Base-by-base conservation (phyloP, 2,888 invertebrate species). In the Lysandra bellargus region DNA sequence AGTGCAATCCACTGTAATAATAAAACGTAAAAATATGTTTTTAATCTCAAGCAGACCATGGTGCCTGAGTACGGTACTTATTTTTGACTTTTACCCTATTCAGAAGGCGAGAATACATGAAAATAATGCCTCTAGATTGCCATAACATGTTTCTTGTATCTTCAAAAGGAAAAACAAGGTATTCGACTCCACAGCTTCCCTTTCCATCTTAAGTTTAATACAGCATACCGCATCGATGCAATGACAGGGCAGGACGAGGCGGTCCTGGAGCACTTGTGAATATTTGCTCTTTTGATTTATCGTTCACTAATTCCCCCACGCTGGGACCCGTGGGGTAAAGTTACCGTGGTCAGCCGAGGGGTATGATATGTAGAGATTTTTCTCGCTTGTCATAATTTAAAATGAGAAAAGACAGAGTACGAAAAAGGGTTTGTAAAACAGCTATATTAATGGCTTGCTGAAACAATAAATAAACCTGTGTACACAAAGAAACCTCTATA, bases 121-220 rank as follows among this genome's bases (percentile, higher is more conserved):
- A 9, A 7, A 44, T 44, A 44, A 44, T 44, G 9, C 6, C 6
- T 1, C 40, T 44, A 9, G 40, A 9, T 44, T 44, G 7, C 49
- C 9, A 9, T 49, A 49, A 49, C 9, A 9, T 49, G 1, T 49
- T 49, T 49, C 1, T 49, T 9, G 12, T 49, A 49, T 2, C 49
- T 2, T 49, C 2, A 3, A 49, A 49, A 49, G 0, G 9, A 57
- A 17, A 57, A 57, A 49, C 1, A 44, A 33, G 3, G 74, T n/a
- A 12, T n/a, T 44, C 79, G 7, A 77, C 79, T 80, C 78, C 40
- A 78, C 30, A 1, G 60, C 23, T 77, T 72, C 76, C 1, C 30
- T 57, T 6, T 57, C 61, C 33, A 75, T 78, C 78, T 49, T 80
- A 81, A 83, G 81, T 83, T 82, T 83, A 85, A 84, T 83, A 83